phyloP scores from a whole-genome alignment of 1,140 invertebrate species.

The Drosophila pseudoananassae region DNA sequence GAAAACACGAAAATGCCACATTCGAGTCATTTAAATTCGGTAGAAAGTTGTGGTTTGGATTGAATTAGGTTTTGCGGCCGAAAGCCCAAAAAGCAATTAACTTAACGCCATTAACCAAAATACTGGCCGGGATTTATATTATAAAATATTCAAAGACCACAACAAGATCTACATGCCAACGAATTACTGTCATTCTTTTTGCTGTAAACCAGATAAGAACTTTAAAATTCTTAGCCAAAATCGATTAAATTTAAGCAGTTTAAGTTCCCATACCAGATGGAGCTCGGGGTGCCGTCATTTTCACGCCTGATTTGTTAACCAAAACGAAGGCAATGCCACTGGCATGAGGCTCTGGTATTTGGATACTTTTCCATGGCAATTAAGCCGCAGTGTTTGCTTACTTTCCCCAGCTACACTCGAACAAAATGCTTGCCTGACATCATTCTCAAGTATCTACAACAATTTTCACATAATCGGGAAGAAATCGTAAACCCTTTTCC shows the following conservation, averaged over 20 bases:
- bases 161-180: slow-evolving; percentile 9
- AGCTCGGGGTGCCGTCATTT: slow-evolving; percentile 42
- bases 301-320: slow-evolving; percentile 58
- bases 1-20: slow-evolving; percentile 36
- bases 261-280: slow-evolving; percentile 9
- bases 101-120: slow-evolving; percentile 34
- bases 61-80: slow-evolving; percentile 33
- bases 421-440: slow-evolving; percentile 5
- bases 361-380: slow-evolving; percentile 50
- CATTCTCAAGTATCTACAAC: no score
- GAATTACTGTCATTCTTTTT: slow-evolving; percentile 14
- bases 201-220: slow-evolving; percentile 51
- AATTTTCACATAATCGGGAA: slow-evolving; percentile 20
- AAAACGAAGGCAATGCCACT: slow-evolving; percentile 34
- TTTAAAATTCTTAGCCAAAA: slow-evolving; percentile 49
- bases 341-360: slow-evolving; percentile 38
- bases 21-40: slow-evolving; percentile 44
- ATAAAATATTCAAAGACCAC: slow-evolving; percentile 3
- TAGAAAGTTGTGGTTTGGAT: slow-evolving; percentile 33
- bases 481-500: slow-evolving; percentile 29
- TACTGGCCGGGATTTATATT: neutral
- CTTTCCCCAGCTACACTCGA: slow-evolving; percentile 21
- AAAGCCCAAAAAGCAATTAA: slow-evolving; percentile 45
- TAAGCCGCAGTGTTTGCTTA: slow-evolving; percentile 36
- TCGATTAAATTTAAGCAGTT: slow-evolving; percentile 59